Conservation (phyloP, 2,113 vertebrate species). For the Loxodonta africana region DNA sequence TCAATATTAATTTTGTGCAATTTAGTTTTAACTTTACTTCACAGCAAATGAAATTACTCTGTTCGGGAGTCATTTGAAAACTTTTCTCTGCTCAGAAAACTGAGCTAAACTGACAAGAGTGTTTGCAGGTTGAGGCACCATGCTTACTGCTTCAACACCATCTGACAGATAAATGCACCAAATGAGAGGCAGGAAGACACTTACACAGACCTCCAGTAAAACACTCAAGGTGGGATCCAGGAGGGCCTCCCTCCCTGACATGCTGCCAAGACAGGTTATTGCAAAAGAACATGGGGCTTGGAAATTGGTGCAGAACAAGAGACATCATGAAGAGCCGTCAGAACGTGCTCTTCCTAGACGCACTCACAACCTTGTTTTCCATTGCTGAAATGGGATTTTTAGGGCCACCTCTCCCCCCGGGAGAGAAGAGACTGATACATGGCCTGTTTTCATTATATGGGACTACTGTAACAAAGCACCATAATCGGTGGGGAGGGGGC, state of each 20-base stretch:
- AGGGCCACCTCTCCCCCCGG: not conserved
- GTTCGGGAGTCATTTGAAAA: slow-evolving; percentile 73
- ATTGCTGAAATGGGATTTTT: fast-evolving
- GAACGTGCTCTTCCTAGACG: fast-evolving
- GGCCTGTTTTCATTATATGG: fast-evolving
- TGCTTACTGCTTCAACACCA: fast-evolving
- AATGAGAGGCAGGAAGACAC: fast-evolving
- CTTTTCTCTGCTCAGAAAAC: slow-evolving; percentile 58
- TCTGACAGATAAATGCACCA: fast-evolving
- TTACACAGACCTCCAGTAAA: too few species aligned
- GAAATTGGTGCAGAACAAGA: not conserved
- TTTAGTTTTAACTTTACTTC: slow-evolving; percentile 87
- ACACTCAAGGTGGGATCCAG: fast-evolving
- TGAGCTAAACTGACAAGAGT: not conserved
- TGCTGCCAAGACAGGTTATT: not conserved
- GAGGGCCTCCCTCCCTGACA: not conserved
- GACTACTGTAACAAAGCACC: fast-evolving
- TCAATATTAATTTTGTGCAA: slow-evolving; percentile 91
- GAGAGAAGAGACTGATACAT: not conserved
- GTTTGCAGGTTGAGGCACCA: fast-evolving
- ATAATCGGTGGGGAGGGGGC: not conserved
- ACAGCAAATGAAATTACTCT: slow-evolving; percentile 85
- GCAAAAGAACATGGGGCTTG: not conserved
- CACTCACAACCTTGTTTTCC: fast-evolving
- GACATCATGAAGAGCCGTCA: fast-evolving